These are phyloP conservation scores for Mesitornis unicolor DNA, from an alignment of 2,113 vertebrate genomes.

Conservation along the genomic window DNA sequence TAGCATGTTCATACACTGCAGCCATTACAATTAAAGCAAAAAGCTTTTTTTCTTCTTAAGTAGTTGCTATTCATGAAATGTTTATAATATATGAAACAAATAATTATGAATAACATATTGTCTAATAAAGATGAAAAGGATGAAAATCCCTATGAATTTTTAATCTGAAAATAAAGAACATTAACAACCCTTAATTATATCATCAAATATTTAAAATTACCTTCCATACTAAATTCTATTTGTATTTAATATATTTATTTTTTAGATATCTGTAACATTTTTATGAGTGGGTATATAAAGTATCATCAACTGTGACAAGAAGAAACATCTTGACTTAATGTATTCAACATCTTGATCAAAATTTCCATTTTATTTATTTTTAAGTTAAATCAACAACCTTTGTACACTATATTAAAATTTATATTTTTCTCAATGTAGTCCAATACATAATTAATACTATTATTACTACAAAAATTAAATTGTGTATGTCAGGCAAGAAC, in stretches of 20 bases:
- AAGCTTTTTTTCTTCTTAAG: constrained; percentile 26
- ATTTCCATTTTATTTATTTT: constrained; percentile 48
- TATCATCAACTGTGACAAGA: constrained; percentile 3
- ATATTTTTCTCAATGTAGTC: background rate
- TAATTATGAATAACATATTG: constrained; percentile 58
- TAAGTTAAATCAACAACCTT: constrained; percentile 43
- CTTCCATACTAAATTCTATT: constrained; percentile 34
- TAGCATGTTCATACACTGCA: background rate
- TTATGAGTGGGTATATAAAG: constrained; percentile 30
- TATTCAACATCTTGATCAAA: constrained; percentile 29
- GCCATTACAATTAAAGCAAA: constrained; percentile 31
- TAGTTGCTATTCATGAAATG: constrained; percentile 32
- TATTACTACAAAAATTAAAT: background rate
- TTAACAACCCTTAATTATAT: constrained; percentile 60
- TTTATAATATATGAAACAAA: constrained; percentile 56
- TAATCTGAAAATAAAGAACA: constrained; percentile 64
- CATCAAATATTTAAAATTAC: constrained; percentile 69
- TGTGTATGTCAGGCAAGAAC: background rate
- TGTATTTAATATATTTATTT: constrained; percentile 54
- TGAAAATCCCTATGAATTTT: constrained; percentile 58
- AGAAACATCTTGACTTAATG: constrained; percentile 35
- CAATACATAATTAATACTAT: constrained; percentile 1
- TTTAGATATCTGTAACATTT: constrained; percentile 43
- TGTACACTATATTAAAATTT: constrained; percentile 9
- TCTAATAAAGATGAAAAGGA: constrained; percentile 65